phyloP scores from a whole-genome alignment of 2,888 invertebrate genomes.

The Heliconius charithonia region DNA sequence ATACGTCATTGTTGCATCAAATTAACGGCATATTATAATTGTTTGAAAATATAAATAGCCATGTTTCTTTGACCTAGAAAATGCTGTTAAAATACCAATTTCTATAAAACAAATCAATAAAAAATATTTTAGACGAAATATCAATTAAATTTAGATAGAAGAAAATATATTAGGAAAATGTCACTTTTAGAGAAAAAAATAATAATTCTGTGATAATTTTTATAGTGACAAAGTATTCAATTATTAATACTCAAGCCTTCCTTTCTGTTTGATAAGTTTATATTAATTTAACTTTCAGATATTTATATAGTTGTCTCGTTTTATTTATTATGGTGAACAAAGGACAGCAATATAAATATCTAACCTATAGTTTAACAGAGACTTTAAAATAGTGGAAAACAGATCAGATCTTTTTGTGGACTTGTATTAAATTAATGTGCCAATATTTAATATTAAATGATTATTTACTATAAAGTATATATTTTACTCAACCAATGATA shows the following conservation, averaged over 20 bases:
- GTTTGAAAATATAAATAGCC: not conserved
- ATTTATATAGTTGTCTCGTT: not conserved
- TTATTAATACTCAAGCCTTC: conserved; percentile 18
- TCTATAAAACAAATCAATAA: conserved; percentile 39
- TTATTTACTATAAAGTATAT: conserved; percentile 16
- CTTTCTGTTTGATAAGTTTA: not conserved
- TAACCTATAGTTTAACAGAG: not conserved
- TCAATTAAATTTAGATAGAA: conserved; percentile 41
- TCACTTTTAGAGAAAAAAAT: conserved; percentile 38
- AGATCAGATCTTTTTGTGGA: not conserved
- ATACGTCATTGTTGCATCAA: conserved; percentile 1
- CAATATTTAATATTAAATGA: conserved; percentile 18
- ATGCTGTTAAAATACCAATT: not conserved
- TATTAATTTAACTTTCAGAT: not conserved
- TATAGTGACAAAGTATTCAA: conserved; percentile 44
- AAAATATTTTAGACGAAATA: conserved; percentile 47
- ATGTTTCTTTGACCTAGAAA: conserved; percentile 1
- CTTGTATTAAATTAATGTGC: conserved; percentile 4
- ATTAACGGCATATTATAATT: not conserved
- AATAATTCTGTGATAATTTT: conserved; percentile 51
- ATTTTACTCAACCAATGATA: not conserved
- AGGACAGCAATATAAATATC: not conserved
- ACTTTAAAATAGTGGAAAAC: not conserved
- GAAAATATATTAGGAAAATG: conserved; percentile 37
- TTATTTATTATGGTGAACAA: not conserved